phyloP scores from a whole-genome alignment of 2,113 vertebrate genomes.

The Urocolius indicus region DNA sequence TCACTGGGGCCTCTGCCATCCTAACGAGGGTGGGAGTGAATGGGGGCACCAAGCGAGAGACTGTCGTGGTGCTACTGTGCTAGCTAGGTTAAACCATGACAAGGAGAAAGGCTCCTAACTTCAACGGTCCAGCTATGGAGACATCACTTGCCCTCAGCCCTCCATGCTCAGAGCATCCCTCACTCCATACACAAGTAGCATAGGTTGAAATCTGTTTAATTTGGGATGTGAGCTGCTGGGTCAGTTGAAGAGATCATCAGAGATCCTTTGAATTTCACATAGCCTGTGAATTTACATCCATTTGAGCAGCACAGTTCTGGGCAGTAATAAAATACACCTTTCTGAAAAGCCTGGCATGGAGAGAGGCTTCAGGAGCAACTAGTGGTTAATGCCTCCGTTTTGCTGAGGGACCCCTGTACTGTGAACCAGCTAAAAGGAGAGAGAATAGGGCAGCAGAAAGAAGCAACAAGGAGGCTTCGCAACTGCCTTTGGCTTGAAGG shows the following conservation, averaged over 20 bases:
- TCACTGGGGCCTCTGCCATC: too few species aligned
- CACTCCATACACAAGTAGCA: background rate
- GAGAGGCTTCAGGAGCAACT: background rate
- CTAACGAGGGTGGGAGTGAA: too few species aligned
- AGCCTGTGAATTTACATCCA: background rate
- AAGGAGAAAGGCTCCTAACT: background rate
- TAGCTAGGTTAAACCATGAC: too few species aligned
- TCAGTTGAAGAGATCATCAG: background rate
- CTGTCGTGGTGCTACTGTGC: too few species aligned
- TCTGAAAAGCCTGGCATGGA: background rate
- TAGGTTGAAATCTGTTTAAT: background rate
- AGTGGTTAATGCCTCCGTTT: background rate
- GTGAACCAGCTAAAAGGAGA: background rate
- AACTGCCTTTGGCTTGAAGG: background rate
- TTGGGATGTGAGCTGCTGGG: background rate
- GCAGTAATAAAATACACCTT: background rate
- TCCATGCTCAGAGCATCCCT: background rate
- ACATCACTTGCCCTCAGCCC: background rate
- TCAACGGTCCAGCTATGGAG: background rate
- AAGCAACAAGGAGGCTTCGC: background rate
- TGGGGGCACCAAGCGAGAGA: too few species aligned
- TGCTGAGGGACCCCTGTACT: background rate
- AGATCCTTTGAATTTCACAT: background rate
- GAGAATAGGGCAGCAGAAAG: rapidly evolving
- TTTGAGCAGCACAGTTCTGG: background rate